phyloP scores from a whole-genome alignment of 2,113 vertebrate genomes.

The Mustela nigripes region DNA sequence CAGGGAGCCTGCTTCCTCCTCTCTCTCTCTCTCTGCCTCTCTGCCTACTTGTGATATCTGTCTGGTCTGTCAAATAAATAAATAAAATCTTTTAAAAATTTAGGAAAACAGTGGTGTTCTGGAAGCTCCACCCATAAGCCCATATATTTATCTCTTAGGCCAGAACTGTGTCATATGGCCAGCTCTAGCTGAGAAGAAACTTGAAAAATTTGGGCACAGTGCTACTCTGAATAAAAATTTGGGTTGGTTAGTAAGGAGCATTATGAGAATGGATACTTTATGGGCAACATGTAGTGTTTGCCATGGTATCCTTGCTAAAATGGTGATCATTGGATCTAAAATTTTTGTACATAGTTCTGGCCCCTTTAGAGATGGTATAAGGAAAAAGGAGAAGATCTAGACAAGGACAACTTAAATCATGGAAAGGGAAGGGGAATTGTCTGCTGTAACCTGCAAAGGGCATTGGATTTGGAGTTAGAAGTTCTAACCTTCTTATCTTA shows the following conservation, averaged over 20 bases:
- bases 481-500: not conserved
- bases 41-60: no score
- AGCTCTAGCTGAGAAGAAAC: not conserved
- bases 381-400: not conserved
- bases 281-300: not conserved
- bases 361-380: not conserved
- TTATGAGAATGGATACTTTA: not conserved
- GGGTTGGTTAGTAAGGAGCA: not conserved
- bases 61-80: no score
- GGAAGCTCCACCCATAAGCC: not conserved
- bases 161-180: not conserved
- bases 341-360: not conserved
- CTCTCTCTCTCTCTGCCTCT: no score
- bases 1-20: no score
- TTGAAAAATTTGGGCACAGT: not conserved
- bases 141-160: not conserved
- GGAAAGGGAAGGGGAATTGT: not conserved
- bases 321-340: not conserved
- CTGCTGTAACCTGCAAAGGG: not conserved
- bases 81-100: not conserved
- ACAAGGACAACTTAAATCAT: not conserved
- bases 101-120: not conserved
- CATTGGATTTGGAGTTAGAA: not conserved
- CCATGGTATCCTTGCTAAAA: not conserved
- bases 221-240: not conserved